Conservation (phyloP, 92 coral and sea anemone species). For the Actinostola sp. region DNA sequence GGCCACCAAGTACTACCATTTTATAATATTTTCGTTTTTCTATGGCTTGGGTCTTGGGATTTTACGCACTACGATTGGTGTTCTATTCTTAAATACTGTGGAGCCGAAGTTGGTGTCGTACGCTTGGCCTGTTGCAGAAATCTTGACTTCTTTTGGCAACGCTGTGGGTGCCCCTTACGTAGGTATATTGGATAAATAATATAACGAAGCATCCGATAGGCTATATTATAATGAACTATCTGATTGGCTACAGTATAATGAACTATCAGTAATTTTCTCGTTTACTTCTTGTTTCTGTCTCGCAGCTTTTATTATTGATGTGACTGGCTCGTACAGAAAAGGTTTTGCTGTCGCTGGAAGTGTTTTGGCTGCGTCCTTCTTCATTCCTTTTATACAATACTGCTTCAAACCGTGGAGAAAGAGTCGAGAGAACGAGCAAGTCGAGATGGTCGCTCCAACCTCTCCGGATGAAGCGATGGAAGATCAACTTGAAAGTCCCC, state of each 20-base stretch:
- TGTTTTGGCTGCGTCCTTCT: neutral
- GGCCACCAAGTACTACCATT: conserved; percentile 4
- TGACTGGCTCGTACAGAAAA: conserved; percentile 8
- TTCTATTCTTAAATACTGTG: neutral
- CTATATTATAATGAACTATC: neutral
- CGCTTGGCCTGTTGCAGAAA: conserved; percentile 2
- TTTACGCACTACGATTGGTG: neutral
- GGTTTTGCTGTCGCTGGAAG: conserved; percentile 9
- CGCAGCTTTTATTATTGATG: conserved; percentile 1
- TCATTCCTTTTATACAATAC: conserved; percentile 8
- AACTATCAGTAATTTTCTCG: neutral
- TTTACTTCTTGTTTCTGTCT: too few relatives aligned
- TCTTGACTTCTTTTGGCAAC: neutral
- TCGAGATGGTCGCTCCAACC: neutral
- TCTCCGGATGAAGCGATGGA: neutral
- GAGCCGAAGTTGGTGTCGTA: neutral
- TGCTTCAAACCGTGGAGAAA: conserved; percentile 23
- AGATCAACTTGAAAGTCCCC: neutral
- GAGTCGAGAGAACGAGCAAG: neutral
- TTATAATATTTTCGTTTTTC: conserved; percentile 12
- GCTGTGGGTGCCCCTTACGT: conserved; percentile 4
- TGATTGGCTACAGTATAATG: neutral
- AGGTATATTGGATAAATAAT: too few relatives aligned
- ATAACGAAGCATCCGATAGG: neutral
- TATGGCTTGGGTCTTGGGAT: conserved; percentile 3